Evolutionary conservation across 2,797 vertebrate genomes (phyloP), one percentile per base, ranked within the genome.

Genomic region (Sebastiscus tertius): DNA sequence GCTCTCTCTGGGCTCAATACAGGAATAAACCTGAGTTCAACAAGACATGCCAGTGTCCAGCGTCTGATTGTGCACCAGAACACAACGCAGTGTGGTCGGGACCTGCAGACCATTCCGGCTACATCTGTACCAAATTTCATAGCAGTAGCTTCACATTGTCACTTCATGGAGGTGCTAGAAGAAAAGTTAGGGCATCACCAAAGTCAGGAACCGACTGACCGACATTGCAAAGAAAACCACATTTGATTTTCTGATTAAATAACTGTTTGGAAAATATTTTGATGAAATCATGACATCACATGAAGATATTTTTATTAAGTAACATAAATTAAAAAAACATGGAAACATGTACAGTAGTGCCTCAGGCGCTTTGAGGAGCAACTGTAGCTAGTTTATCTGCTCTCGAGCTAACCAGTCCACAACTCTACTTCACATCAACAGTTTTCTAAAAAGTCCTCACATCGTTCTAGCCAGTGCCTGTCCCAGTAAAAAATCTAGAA

Each of bases 291-390:
- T 39, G 26, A 55, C 16, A 36, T 79, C 10, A 33, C 20, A 58
- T 72, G 3, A 60, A 72, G 11, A 67, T 24, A 20, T 78, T 84
- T 90, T 89, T 87, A 89, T 89, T 88, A 65, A 82, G 24, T 62
- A 68, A 72, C 54, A 77, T 81, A 11, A 72, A 75, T 66, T 75
- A 70, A 84, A 85, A 49, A 49, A 49, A 82, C 85, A 79, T 86
- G 86, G 87, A 87, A 90, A 89, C 86, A 83, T 75, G 77, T 22
- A 36, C 36, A 36, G 36, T 36, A 87, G 80, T 68, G 87, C 81
- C 89, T 84, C 87, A 88, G 90, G 87, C 88, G 90, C 89, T 92
- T 89, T 80, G 87, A 88, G 83, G 84, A 75, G 3, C 56, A 49
- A 5, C 61, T 46, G 65, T 13, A 33, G 68, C 79, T 66, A 69